phyloP scores from a whole-genome alignment of 2,888 invertebrate species.

The Homarus gammarus region DNA sequence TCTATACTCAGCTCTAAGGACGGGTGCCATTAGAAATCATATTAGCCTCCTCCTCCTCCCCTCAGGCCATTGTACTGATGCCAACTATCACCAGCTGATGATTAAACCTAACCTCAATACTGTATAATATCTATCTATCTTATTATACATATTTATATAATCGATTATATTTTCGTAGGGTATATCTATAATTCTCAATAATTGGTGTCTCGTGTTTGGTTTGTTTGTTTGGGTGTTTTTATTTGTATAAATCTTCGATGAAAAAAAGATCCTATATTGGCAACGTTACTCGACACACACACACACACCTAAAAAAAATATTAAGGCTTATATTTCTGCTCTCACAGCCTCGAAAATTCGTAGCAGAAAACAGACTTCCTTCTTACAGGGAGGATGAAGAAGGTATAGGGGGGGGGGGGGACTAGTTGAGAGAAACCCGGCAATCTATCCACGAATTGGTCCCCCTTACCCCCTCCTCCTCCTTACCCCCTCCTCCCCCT shows the following conservation, averaged over 20 bases:
- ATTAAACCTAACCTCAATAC: slow-evolving; percentile 2
- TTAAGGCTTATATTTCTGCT: slow-evolving; percentile 60
- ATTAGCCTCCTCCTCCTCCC: slow-evolving; percentile 54
- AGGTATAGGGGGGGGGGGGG: no score
- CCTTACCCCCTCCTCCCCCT: neutral
- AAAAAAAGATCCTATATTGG: neutral
- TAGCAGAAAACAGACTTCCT: slow-evolving; percentile 56
- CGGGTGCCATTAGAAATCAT: slow-evolving; percentile 66
- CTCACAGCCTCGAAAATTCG: slow-evolving; percentile 50
- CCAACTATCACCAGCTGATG: slow-evolving; percentile 10
- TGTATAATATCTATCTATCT: neutral
- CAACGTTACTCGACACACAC: neutral
- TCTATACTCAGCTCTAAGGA: slow-evolving; percentile 64
- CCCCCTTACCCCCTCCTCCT: neutral
- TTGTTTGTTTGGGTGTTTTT: neutral
- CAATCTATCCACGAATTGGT: no score
- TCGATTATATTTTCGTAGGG: no score
- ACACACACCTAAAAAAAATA: slow-evolving; percentile 43
- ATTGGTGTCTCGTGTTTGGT: no score
- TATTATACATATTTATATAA: no score
- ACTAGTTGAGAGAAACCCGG: no score
- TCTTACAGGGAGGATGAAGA: neutral
- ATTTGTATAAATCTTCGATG: no score
- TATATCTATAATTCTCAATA: no score
- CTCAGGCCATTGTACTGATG: slow-evolving; percentile 43